A percentile compares a stretch with the other conserved stretches of the same genome.
Evolutionary conservation across 2,797 vertebrate species (phyloP).

Genomic region (Argya squamiceps): DNA sequence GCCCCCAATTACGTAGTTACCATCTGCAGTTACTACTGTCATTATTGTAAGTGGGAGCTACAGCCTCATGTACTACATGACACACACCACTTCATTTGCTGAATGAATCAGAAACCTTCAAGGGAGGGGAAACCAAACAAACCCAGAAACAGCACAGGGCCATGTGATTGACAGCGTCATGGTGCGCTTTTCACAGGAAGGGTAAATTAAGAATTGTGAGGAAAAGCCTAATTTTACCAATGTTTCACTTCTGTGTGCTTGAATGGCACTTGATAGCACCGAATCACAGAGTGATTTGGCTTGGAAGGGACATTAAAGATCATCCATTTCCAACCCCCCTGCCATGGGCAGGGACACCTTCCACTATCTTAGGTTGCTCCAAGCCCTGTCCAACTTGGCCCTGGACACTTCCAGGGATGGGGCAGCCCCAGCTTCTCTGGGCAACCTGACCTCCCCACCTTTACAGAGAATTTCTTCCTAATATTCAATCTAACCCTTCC

Average conservation of each 20-base stretch:
- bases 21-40: background rate
- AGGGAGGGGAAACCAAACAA: conserved; percentile 36
- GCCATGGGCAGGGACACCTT: background rate
- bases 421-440: background rate
- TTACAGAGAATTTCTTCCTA: background rate
- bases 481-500: background rate
- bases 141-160: background rate
- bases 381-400: rapidly evolving
- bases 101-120: conserved; percentile 33
- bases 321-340: background rate
- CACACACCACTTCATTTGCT: background rate
- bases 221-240: conserved; percentile 28
- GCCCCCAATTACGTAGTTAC: background rate
- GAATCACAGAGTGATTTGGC: background rate
- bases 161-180: background rate
- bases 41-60: background rate
- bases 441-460: rapidly evolving
- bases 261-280: background rate
- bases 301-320: background rate
- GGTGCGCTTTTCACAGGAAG: background rate
- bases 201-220: conserved; percentile 36
- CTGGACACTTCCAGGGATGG: background rate
- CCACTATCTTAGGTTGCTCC: background rate
- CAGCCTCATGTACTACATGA: background rate
- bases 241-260: conserved; percentile 38